Conservation (phyloP, 2,888 invertebrate species). For the Scaptomyza polygonia region DNA sequence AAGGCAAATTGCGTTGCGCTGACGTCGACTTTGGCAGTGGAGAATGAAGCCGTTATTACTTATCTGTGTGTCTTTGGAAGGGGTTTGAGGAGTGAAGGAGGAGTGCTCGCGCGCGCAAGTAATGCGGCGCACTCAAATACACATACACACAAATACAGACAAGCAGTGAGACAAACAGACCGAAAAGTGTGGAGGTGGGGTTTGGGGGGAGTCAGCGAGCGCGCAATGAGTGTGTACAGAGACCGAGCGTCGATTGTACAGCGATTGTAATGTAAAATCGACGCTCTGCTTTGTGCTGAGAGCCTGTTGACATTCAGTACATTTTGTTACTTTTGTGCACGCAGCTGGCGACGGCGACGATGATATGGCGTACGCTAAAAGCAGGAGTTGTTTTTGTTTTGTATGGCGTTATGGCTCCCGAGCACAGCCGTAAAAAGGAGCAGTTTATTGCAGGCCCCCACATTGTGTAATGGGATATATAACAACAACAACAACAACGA, state of each 20-base stretch:
- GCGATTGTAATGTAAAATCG: constrained; percentile 83
- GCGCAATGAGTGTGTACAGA: constrained; percentile 79
- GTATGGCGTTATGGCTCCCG: constrained; percentile 1
- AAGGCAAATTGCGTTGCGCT: constrained; percentile 56
- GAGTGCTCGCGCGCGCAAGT: constrained; percentile 57
- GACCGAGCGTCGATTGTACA: constrained; percentile 64
- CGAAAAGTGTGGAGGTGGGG: constrained; percentile 14
- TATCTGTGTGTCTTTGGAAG: constrained; percentile 42
- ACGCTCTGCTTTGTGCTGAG: constrained; percentile 72
- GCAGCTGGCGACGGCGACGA: constrained; percentile 60
- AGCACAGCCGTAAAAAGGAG: constrained; percentile 31
- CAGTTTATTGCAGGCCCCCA: constrained; percentile 7
- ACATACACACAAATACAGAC: constrained; percentile 19
- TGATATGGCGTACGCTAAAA: constrained; percentile 28
- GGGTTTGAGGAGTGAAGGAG: constrained; percentile 31
- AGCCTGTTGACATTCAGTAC: constrained; percentile 84
- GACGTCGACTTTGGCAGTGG: constrained; percentile 43
- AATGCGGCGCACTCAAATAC: constrained; percentile 50
- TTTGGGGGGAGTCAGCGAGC: constrained; percentile 32
- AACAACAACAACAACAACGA: background rate
- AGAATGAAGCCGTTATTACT: constrained; percentile 63
- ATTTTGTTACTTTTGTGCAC: constrained; percentile 84
- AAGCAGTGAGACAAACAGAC: constrained; percentile 25
- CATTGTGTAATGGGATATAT: constrained; percentile 34
- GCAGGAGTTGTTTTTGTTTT: constrained; percentile 36